A percentile compares a stretch with the other conserved stretches of the same genome.
phyloP scores from a whole-genome alignment of 2,113 vertebrate genomes.

The Erythrolamprus reginae region DNA sequence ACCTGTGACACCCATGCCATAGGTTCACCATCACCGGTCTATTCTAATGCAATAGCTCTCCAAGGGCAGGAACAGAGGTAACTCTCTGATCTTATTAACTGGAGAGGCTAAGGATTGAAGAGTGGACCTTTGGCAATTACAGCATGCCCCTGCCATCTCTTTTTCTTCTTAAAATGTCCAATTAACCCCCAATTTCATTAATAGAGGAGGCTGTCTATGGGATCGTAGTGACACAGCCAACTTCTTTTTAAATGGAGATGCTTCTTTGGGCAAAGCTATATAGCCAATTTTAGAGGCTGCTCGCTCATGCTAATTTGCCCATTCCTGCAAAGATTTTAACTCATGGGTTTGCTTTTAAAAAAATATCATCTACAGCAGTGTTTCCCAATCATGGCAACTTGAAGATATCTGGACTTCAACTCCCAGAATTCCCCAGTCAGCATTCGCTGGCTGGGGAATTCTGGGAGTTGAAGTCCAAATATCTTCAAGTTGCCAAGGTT shows the following conservation, averaged over 20 bases:
- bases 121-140: background rate
- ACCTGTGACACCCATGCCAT: too few species aligned
- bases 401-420: too few species aligned
- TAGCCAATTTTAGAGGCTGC: background rate
- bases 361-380: too few species aligned
- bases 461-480: too few species aligned
- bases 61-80: background rate
- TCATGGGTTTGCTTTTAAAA: too few species aligned
- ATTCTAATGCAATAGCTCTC: background rate
- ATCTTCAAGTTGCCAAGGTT: too few species aligned
- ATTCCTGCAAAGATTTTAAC: background rate
- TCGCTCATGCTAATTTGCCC: background rate
- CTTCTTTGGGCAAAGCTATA: background rate
- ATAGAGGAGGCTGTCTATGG: background rate
- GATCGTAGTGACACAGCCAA: background rate
- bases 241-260: background rate
- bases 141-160: background rate
- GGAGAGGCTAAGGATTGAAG: background rate
- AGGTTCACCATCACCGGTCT: too few species aligned
- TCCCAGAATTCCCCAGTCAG: too few species aligned
- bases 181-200: background rate
- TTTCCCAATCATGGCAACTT: too few species aligned
- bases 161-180: background rate
- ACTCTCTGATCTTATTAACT: background rate
- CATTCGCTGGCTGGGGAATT: too few species aligned